Base-by-base conservation (phyloP, 2,888 invertebrate genomes). In the Cephonodes hylas region DNA sequence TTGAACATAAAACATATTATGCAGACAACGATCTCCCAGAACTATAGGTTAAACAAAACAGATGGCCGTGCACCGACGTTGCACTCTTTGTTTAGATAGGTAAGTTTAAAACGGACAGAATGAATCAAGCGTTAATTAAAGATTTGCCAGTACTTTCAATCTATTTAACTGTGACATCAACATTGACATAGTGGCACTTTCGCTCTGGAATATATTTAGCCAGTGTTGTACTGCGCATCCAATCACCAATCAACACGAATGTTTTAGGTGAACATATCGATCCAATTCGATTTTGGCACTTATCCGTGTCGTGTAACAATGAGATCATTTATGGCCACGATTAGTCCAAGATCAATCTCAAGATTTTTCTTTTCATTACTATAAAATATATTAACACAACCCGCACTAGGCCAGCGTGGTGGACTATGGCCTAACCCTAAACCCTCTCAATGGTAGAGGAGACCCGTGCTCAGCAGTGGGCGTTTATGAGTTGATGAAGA, bases 121-220 rank as follows among this genome's bases (percentile, higher is more conserved):
- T 22, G 27, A 31, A n/a, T 59, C 27, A 45, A 31, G 34, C 8
- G 27, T 31, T 53, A 53, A 53, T 31, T 53, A 53, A 53, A 53
- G 53, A 53, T 53, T 53, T 31, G 31, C 3, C 10, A 59, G 23
- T 46, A 59, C 15, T 58, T 18, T 76, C 72, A 72, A 70, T 76
- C 76, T 75, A 67, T 65, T 67, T 66, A 60, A 69, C 65, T 73
- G 76, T 78, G 80, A 78, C 80, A 80, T 73, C 77, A 86, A 85
- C 86, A 88, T 88, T 88, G 88, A 88, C 87, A 87, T 79, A 84
- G 74, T 84, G 71, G 74, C 79, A 79, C 83, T 84, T 84, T 81
- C 83, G 68, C 71, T 63, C 48, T 46, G 61, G 64, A 64, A 67
- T 81, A 86, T 79, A 77, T 76, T 81, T 84, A 85, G 81, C 67